Evolutionary conservation across 1,140 invertebrate genomes (phyloP), one percentile per base, ranked within the genome.

Genomic region (Aphis craccivora): DNA sequence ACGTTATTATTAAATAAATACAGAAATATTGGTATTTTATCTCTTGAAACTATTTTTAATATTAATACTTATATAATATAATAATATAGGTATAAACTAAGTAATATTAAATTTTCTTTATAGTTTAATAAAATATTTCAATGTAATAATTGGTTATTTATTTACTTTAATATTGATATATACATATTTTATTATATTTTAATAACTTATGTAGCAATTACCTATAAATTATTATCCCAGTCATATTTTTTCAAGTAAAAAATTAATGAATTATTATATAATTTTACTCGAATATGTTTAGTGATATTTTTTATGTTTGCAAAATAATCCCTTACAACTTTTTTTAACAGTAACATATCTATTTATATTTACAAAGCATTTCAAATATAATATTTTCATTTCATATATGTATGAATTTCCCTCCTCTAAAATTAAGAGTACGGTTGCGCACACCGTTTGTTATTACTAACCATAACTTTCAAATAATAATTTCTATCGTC

Each of bases 391-490:
- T 67, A 67, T 67, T 67, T 67, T 67, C 11, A 67, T 67, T 67
- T 30, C 60, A n/a, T 30, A 30, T 67, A n/a, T 76, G 60, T 20
- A 76, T n/a, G 60, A 30, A 30, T 67, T 67, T n/a, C 60, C 30
- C 30, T 76, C 14, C 60, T 20, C 14, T 4, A 76, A 76, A 76
- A 76, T 76, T 18, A n/a, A 76, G 14, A 76, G n/a, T 76, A 76
- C 30, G 60, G 14, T 76, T 18, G 14, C 14, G 60, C 30, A 76
- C 30, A n/a, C n/a, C 60, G 60, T 76, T n/a, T 76, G 60, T 76
- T 76, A 76, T 76, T n/a, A 76, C 60, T 76, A 76, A n/a, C 60
- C 60, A 14, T 76, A 76, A 76, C 60, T 76, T 76, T 76, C 60
- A 35, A 76, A 76, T n/a, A n/a, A 76, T 30, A n/a, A 76, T 76